Percentiles rank a stretch among this genome's conserved stretches.
Conservation (phyloP, 1,140 invertebrate species). For the Kradibia gibbosae region DNA sequence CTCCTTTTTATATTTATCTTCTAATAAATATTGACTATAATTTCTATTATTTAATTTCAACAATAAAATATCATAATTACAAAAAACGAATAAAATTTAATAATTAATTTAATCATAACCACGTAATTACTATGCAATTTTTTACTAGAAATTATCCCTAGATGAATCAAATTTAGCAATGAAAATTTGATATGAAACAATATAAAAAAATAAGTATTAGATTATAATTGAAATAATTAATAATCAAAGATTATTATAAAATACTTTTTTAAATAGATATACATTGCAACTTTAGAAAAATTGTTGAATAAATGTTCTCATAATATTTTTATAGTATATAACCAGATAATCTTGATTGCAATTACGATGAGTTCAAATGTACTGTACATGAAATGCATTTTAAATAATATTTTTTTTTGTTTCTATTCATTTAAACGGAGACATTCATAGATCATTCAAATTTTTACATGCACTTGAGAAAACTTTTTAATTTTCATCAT, state of each 20-base stretch:
- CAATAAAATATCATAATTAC: background rate
- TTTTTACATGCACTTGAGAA: background rate
- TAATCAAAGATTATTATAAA: too few species aligned
- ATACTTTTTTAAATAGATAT: background rate
- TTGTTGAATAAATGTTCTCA: background rate
- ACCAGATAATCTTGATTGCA: background rate
- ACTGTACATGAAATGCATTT: background rate
- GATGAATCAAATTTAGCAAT: too few species aligned
- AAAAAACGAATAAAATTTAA: background rate
- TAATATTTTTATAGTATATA: background rate
- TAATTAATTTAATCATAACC: too few species aligned
- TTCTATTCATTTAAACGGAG: background rate
- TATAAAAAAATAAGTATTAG: too few species aligned
- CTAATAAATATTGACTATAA: background rate
- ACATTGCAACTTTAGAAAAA: background rate
- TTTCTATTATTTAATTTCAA: background rate
- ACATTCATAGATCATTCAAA: conserved; percentile 13
- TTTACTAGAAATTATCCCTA: too few species aligned
- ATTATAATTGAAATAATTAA: too few species aligned
- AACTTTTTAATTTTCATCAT: conserved; percentile 14
- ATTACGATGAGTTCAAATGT: background rate
- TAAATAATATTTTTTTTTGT: conserved; percentile 5
- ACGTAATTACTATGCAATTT: too few species aligned
- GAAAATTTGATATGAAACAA: too few species aligned
- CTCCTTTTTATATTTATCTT: background rate